Percentiles rank a stretch among this genome's conserved stretches.
Evolutionary conservation across 2,113 vertebrate genomes (phyloP).

Genomic region (Eubucco bourcierii): DNA sequence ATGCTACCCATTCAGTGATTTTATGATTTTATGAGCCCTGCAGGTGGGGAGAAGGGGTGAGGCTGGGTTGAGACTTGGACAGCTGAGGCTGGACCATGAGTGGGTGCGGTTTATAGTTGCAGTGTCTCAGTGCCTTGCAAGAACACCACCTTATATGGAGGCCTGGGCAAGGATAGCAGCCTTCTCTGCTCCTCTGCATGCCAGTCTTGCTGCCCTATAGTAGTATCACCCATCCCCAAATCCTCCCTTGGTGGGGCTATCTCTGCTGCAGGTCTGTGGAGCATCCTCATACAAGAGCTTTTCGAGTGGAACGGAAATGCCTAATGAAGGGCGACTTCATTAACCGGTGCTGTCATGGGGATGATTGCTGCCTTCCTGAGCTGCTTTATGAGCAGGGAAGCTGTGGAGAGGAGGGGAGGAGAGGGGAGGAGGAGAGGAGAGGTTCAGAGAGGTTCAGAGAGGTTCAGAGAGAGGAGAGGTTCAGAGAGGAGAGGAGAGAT

Average conservation of each 20-base stretch:
- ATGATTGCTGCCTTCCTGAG: conserved; percentile 65
- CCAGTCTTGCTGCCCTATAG: neutral
- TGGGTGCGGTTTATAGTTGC: neutral
- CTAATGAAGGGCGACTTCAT: conserved; percentile 55
- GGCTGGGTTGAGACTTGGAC: neutral
- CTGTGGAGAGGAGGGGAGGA: neutral
- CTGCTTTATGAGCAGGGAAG: neutral
- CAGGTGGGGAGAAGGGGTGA: fast-evolving
- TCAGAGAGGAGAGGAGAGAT: neutral
- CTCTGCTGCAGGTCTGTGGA: neutral
- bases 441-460: neutral
- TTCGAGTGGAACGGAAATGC: conserved; percentile 49
- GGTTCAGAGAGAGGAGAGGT: too few species aligned
- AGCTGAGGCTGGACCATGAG: fast-evolving
- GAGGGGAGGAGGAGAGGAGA: too few species aligned
- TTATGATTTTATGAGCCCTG: neutral
- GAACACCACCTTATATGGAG: neutral
- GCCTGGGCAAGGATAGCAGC: neutral
- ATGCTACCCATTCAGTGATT: neutral
- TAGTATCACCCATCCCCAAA: fast-evolving
- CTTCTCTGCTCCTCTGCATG: neutral
- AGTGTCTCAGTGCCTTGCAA: neutral
- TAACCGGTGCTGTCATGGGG: conserved; percentile 37
- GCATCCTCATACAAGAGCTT: conserved; percentile 33
- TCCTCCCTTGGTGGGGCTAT: neutral